phyloP scores from a whole-genome alignment of 1,140 invertebrate species.

The Zaprionus capensis region DNA sequence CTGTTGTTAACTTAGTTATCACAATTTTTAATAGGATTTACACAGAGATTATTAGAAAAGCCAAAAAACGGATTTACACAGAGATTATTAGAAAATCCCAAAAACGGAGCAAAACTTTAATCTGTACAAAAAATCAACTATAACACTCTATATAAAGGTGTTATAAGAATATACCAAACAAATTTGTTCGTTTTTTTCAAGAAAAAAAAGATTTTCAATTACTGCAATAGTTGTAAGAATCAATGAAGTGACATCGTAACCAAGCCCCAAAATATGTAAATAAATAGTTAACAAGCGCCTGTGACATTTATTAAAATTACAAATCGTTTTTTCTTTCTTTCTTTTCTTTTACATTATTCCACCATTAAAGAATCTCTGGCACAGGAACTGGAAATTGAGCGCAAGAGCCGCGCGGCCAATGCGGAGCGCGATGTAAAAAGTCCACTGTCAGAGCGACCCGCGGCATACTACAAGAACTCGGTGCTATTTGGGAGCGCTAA shows the following conservation, averaged over 20 bases:
- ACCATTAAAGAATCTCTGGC: slow-evolving; percentile 89
- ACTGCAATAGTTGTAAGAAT: no score
- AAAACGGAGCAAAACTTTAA: no score
- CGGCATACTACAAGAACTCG: slow-evolving; percentile 93
- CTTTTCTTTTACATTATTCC: slow-evolving; percentile 37
- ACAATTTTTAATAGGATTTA: no score
- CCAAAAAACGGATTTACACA: no score
- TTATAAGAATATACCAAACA: no score
- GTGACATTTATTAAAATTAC: slow-evolving; percentile 3
- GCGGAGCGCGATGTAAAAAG: slow-evolving; percentile 93
- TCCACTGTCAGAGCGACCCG: slow-evolving; percentile 90
- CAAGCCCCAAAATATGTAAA: background rate
- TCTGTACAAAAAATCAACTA: no score
- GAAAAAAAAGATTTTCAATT: no score
- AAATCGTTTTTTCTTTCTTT: background rate
- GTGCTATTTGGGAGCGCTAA: slow-evolving; percentile 93
- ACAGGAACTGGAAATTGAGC: slow-evolving; percentile 93
- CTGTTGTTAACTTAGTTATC: background rate
- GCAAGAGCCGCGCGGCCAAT: slow-evolving; percentile 91
- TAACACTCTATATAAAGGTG: no score
- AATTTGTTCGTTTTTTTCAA: no score
- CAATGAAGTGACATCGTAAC: background rate
- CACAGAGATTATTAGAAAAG: no score
- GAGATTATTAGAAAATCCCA: no score
- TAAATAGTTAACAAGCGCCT: background rate